Evolutionary conservation across 2,797 vertebrate species (phyloP), one percentile per base, ranked within the genome.

Genomic region (Leptatherina wallacei): DNA sequence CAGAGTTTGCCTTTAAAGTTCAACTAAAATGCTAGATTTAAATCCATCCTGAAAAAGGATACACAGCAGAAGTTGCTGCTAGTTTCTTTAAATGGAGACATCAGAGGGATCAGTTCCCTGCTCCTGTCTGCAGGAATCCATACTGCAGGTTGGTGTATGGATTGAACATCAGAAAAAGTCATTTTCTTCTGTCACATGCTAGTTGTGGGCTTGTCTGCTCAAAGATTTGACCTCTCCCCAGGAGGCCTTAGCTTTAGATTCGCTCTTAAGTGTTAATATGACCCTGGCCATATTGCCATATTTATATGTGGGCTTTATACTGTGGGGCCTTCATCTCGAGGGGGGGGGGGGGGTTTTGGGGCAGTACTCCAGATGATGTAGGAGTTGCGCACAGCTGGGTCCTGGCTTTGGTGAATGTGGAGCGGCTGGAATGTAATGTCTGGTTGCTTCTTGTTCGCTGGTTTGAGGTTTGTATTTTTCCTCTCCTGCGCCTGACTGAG

Each of bases 401-500:
- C 71, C 69, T 82, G 82, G 85, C 84, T 89, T 69, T 62, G 84
- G 75, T 78, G 14, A 78, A 87, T 66, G 71, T 33, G 84, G 77
- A 73, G 80, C 8, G 73, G 81, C 75, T 69, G 78, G 81, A 87
- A 78, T 86, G 76, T 69, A 80, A 83, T 75, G 81, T 86, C 87
- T 85, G 62, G 85, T 88, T 86, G 69, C 66, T 73, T 80, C 81
- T 82, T 72, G 85, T 82, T 84, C 79, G 54, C 68, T 81, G 81
- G 78, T 86, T 83, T 88, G 85, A 88, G 88, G 86, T 87, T 78
- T 81, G 80, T 81, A 78, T 88, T 89, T 88, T 84, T 79, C 77
- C 73, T 82, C 75, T 77, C 60, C 20, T 54, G 71, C 58, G 30
- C 81, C 33, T 30, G 69, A 49, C 85, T 3, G 42, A 7, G 10